phyloP scores from a whole-genome alignment of 2,797 vertebrate species.

The Apogon talboti region DNA sequence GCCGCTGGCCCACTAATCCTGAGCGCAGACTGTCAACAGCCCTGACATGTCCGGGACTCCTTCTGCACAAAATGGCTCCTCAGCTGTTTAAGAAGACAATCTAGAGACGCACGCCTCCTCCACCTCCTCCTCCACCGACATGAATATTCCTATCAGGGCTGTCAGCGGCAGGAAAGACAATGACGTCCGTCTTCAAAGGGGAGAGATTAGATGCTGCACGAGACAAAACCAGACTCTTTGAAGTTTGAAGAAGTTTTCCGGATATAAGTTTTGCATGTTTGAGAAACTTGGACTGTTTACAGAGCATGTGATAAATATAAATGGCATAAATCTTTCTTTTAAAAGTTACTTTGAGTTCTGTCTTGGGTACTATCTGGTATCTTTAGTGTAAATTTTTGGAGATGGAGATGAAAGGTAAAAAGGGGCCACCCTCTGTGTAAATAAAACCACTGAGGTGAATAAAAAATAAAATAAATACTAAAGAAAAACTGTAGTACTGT shows the following conservation, averaged over 20 bases:
- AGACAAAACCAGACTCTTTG: conserved; percentile 67
- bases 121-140: conserved; percentile 32
- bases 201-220: conserved; percentile 65
- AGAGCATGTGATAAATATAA: too few species aligned
- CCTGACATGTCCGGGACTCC: conserved; percentile 76
- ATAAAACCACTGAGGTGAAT: too few species aligned
- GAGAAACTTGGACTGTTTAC: background rate
- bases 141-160: conserved; percentile 71
- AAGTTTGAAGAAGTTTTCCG: conserved; percentile 47
- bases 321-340: too few species aligned
- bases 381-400: too few species aligned
- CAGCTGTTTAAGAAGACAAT: conserved; percentile 71
- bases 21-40: conserved; percentile 86
- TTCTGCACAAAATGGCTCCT: conserved; percentile 77
- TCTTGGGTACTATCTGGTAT: too few species aligned
- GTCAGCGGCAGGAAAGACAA: conserved; percentile 57
- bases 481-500: too few species aligned
- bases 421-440: too few species aligned
- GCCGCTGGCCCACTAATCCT: conserved; percentile 90
- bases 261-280: conserved; percentile 16
- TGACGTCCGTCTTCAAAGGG: conserved; percentile 55
- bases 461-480: too few species aligned
- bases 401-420: too few species aligned
- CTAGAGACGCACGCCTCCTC: conserved; percentile 39
- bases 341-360: too few species aligned